These are phyloP conservation scores for Palythoa grandiflora DNA, from an alignment of 92 coral and sea anemone genomes.

Conservation along the genomic window DNA sequence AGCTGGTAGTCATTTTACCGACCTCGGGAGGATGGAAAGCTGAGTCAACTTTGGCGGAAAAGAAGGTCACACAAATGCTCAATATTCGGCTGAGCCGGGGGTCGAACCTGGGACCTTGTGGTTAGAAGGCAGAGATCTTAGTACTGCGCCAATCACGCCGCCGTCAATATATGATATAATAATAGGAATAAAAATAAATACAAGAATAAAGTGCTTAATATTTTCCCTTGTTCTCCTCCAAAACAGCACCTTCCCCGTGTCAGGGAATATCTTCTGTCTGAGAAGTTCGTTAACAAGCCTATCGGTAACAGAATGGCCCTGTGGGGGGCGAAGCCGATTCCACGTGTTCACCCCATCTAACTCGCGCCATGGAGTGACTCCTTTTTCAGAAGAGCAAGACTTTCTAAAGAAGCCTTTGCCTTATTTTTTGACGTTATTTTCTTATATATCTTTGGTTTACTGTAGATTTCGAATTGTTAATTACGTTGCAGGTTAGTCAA, in stretches of 20 bases:
- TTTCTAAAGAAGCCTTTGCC: background rate
- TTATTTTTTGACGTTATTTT: background rate
- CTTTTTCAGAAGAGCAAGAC: background rate
- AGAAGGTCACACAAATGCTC: no score
- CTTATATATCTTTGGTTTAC: background rate
- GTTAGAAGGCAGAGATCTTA: no score
- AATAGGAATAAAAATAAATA: no score
- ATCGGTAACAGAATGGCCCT: conserved; percentile 85
- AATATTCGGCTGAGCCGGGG: no score
- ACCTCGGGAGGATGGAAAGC: no score
- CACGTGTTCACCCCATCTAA: conserved; percentile 45
- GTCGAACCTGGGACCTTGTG: no score
- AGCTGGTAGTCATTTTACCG: no score
- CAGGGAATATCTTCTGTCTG: conserved; percentile 67
- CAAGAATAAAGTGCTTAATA: background rate
- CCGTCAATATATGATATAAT: no score
- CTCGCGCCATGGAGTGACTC: background rate
- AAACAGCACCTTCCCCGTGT: conserved; percentile 71
- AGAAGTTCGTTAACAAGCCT: conserved; percentile 61
- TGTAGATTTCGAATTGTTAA: background rate
- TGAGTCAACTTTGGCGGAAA: no score
- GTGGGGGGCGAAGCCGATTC: conserved; percentile 75
- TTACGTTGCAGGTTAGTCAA: no score
- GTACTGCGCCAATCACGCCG: no score
- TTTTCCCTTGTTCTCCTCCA: background rate